Base-by-base conservation (phyloP, 2,113 vertebrate species). In the Engystomops pustulosus region DNA sequence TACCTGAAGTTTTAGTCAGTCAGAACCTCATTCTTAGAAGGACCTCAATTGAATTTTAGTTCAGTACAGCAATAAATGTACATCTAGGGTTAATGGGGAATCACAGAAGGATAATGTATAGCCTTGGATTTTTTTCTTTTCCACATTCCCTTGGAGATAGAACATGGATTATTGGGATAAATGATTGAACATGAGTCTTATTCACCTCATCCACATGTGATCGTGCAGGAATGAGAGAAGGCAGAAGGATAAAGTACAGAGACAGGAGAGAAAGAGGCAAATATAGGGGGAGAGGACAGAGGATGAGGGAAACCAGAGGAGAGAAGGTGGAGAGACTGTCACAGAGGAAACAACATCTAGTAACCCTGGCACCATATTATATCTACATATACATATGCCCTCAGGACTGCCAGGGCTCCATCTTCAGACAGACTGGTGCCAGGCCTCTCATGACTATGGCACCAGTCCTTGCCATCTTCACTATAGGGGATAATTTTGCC, bases 161-260 rank as follows among this genome's bases (percentile, higher is more conserved):
- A 72, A 47, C 70, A 72, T 47, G 36, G 23, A 47, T 45, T 47
- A 25, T 72, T 47, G 30, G 70, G 27, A 72, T 72, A 72, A 45
- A 72, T 72, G 5, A 17, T 23, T 72, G 70, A 47, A 72, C 69
- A 12, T 45, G 14, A 72, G 38, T 23, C 41, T 25, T 27, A 14
- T 27, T 72, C 14, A 25, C 38, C 69, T 47, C 69, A 25, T 44
- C n/a, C 20, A 14, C 68, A 71, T 71, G 67, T 44, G 68, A 75
- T 17, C 44, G 8, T 51, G 27, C 7, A 32, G 25, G 72, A 76
- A 76, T 53, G 27, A 34, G n/a, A n/a, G 55, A 51, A 20, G 17
- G 6, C 74, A 58, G 17, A 18, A 17, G 25, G 41, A 38, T 3
- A 30, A 44, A 45, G 34, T 3, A 0, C 17, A 79, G 36, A 44